phyloP scores from a whole-genome alignment of 2,888 invertebrate genomes.

The Itoplectis maculator region DNA sequence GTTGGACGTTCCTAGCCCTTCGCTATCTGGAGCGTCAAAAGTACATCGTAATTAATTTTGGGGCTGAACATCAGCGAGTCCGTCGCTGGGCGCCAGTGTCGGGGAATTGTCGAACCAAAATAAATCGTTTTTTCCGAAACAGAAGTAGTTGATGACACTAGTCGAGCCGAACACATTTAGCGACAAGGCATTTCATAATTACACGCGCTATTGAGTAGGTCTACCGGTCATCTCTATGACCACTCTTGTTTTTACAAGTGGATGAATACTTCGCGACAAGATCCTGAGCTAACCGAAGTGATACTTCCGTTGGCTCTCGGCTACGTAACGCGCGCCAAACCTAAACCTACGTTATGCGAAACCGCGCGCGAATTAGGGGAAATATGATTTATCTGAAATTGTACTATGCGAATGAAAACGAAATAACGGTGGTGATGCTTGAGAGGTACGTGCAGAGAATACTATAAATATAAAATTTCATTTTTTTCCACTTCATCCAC shows the following conservation, averaged over 20 bases:
- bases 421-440: slow-evolving; percentile 28
- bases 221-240: neutral
- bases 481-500: slow-evolving; percentile 4
- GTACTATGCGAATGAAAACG: slow-evolving; percentile 35
- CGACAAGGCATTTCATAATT: slow-evolving; percentile 58
- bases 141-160: slow-evolving; percentile 20
- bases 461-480: slow-evolving; percentile 51
- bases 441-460: slow-evolving; percentile 52
- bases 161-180: slow-evolving; percentile 53
- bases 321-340: neutral
- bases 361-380: neutral
- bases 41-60: no score
- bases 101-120: neutral
- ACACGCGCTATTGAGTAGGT: slow-evolving; percentile 23
- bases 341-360: slow-evolving; percentile 5
- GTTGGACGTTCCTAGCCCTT: no score
- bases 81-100: no score
- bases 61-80: no score
- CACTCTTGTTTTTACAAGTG: neutral
- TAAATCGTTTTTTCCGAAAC: neutral
- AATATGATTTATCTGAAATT: slow-evolving; percentile 35
- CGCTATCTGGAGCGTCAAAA: no score
- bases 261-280: neutral
- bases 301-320: neutral
- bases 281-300: neutral